Conservation (phyloP, 2,888 invertebrate genomes). For the Nomada fabriciana region DNA sequence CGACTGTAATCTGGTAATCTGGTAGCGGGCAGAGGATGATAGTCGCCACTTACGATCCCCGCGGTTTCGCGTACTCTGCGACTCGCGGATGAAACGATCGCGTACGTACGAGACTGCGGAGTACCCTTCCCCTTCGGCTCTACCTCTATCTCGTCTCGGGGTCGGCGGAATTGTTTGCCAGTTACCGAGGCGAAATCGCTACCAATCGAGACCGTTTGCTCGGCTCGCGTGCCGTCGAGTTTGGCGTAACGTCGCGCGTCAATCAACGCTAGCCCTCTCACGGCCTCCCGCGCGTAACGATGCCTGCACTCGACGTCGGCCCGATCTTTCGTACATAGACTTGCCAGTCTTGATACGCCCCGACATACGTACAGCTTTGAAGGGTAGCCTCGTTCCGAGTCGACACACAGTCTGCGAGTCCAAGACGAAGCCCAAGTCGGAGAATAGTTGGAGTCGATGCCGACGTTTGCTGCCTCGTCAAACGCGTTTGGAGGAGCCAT, state of each 20-base stretch:
- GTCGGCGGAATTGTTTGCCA: constrained; percentile 61
- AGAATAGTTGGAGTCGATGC: constrained; percentile 35
- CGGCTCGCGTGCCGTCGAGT: constrained; percentile 81
- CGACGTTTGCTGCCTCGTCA: constrained; percentile 66
- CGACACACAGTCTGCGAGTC: constrained; percentile 26
- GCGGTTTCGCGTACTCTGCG: constrained; percentile 42
- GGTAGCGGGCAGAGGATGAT: constrained; percentile 38
- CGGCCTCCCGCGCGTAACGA: constrained; percentile 69
- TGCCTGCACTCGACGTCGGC: constrained; percentile 75
- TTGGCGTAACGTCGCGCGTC: constrained; percentile 82
- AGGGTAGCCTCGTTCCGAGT: constrained; percentile 60
- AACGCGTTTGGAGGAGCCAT: constrained; percentile 68
- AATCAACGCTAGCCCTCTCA: constrained; percentile 78
- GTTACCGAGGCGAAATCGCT: constrained; percentile 62
- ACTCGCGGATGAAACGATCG: constrained; percentile 11
- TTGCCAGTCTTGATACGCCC: constrained; percentile 60
- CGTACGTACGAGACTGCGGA: not conserved
- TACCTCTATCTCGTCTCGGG: not conserved
- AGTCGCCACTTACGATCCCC: constrained; percentile 50
- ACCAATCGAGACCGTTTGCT: constrained; percentile 66
- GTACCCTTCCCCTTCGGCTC: constrained; percentile 32
- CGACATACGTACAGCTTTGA: constrained; percentile 70
- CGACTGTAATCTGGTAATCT: constrained; percentile 61
- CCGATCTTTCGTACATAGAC: constrained; percentile 71
- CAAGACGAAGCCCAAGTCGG: constrained; percentile 25